Evolutionary conservation across 2,113 vertebrate species (phyloP), one percentile per base, ranked within the genome.

Genomic region (Brachyistius frenatus): DNA sequence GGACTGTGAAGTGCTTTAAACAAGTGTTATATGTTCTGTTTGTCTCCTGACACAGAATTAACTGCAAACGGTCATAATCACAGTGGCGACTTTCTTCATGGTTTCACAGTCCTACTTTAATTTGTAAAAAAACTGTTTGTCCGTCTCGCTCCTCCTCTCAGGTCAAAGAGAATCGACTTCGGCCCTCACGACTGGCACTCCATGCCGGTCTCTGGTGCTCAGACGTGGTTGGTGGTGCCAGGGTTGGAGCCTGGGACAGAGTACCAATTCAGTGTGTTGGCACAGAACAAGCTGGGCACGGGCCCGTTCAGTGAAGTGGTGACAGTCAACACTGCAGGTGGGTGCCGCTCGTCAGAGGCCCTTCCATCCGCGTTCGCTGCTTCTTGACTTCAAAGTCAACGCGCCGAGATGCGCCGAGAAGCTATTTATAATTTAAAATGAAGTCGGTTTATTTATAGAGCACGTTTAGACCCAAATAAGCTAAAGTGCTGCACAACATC

Each of bases 281-380:
- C 98, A 83, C 98, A 99, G 88, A 99, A 99, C 94, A 99, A 97
- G 91, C 95, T 99, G 95, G 98, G 98, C 73, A 99, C 97, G 0
- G 98, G 98, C 90, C 97, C 98, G 91, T 99, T 99, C 96, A 99
- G 98, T 84, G 97, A 98, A 94, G 98, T 99, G 94, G 96, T 99
- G 96, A 99, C 97, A 93, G 96, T 98, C 94, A 97, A 96, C 95
- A 99, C 98, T 93, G 95, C 97, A 97, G 97, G 98, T 99, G 79
- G 91, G 97, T 84, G 33, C 55, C n/a, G 62, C 52, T 55, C 13
- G 56, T 66, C 66, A 49, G 65, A 90, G 55, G 49, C 31, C 56
- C 76, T 73, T 60, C 33, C 41, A 39, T 63, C 56, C 33, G 7
- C 64, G 35, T 72, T 67, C 62, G 32, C 47, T 62, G 44, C 56